A percentile compares a stretch with the other conserved stretches of the same genome.
Evolutionary conservation across 2,797 vertebrate species (phyloP).

Genomic region (Fundulus diaphanus): DNA sequence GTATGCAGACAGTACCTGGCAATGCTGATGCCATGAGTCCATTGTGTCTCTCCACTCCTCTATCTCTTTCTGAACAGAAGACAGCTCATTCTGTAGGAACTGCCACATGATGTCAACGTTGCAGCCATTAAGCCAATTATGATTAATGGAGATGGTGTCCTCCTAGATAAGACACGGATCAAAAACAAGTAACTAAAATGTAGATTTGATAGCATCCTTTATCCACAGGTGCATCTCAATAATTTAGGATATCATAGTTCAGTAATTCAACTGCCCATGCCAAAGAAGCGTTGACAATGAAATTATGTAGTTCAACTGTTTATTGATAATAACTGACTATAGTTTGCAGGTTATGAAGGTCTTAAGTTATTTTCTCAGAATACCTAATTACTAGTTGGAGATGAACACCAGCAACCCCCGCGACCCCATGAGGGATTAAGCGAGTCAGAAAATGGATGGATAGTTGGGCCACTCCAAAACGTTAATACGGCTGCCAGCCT

Average conservation of each 20-base stretch:
- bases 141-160: constrained; percentile 97
- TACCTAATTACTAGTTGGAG: background rate
- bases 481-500: background rate
- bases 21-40: constrained; percentile 94
- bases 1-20: constrained; percentile 85
- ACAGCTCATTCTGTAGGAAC: constrained; percentile 92
- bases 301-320: background rate
- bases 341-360: background rate
- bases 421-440: too few species aligned
- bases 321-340: background rate
- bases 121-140: constrained; percentile 98
- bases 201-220: background rate
- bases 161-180: constrained; percentile 78
- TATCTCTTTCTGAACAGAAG: constrained; percentile 89
- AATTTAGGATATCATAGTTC: background rate
- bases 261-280: background rate
- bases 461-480: background rate
- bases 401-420: too few species aligned
- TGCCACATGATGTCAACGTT: constrained; percentile 93
- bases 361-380: background rate
- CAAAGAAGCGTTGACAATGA: too few species aligned
- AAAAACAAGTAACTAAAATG: background rate
- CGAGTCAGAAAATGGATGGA: too few species aligned
- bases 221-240: background rate
- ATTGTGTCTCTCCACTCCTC: constrained; percentile 88